A percentile compares a stretch with the other conserved stretches of the same genome.
Evolutionary conservation across 2,797 vertebrate genomes (phyloP).

Genomic region (Dryobates pubescens): DNA sequence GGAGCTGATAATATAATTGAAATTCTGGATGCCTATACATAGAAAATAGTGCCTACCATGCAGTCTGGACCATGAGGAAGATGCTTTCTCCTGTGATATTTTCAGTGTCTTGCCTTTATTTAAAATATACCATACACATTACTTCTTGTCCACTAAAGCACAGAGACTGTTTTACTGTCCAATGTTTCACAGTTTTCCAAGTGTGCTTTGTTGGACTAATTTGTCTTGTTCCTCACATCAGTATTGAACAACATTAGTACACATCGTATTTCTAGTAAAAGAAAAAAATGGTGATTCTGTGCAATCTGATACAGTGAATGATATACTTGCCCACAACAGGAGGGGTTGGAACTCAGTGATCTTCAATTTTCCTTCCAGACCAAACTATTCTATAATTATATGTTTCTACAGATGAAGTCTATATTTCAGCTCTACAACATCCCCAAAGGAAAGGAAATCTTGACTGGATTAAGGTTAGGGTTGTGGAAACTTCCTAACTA

Average conservation of each 20-base stretch:
- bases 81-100: background rate
- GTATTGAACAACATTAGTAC: background rate
- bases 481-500: background rate
- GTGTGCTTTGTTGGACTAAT: background rate
- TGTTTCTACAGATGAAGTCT: background rate
- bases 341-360: background rate
- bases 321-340: background rate
- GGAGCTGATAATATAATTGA: constrained; percentile 53
- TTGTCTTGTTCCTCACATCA: background rate
- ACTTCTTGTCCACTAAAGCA: background rate
- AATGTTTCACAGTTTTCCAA: background rate
- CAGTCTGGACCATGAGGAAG: background rate
- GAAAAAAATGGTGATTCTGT: background rate
- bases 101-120: background rate
- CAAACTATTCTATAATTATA: background rate
- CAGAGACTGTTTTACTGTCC: background rate
- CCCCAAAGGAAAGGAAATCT: background rate
- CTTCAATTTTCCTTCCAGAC: background rate
- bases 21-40: constrained; percentile 51
- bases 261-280: background rate
- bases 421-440: background rate
- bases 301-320: background rate
- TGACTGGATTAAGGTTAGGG: background rate
- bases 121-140: background rate
- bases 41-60: constrained; percentile 13